Evolutionary conservation across 2,888 invertebrate genomes (phyloP).

Genomic region (Phaedon cochleariae): DNA sequence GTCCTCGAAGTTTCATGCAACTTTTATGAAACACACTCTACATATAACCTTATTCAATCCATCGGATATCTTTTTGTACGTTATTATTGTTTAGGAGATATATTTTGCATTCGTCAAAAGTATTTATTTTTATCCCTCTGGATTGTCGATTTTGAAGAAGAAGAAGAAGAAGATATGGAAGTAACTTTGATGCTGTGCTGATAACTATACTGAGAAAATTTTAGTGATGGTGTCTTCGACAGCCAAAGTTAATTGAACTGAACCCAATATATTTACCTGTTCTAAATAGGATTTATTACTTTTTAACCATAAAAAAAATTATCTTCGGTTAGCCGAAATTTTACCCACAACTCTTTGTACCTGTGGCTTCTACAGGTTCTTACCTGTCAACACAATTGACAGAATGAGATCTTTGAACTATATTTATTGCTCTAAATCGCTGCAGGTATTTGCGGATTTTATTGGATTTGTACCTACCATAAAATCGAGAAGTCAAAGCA

Average conservation of each 20-base stretch:
- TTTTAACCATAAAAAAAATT: constrained; percentile 43
- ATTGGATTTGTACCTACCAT: not conserved
- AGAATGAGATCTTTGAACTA: constrained; percentile 36
- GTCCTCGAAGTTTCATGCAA: too few relatives aligned
- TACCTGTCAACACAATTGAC: constrained; percentile 35
- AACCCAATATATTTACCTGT: not conserved
- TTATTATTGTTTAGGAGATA: too few relatives aligned
- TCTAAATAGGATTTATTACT: constrained; percentile 32
- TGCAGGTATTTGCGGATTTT: constrained; percentile 37
- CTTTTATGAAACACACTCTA: too few relatives aligned
- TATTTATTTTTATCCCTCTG: too few relatives aligned
- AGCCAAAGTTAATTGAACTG: not conserved
- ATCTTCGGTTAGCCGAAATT: constrained; percentile 46
- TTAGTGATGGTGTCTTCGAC: not conserved
- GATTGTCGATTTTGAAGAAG: too few relatives aligned
- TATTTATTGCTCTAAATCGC: constrained; percentile 43
- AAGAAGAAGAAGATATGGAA: too few relatives aligned
- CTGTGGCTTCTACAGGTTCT: constrained; percentile 32
- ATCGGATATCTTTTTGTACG: too few relatives aligned
- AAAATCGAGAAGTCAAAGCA: not conserved
- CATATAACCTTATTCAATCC: too few relatives aligned
- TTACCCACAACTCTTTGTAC: constrained; percentile 31
- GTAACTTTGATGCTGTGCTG: too few relatives aligned
- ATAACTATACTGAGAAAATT: too few relatives aligned
- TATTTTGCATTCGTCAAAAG: too few relatives aligned